These are phyloP conservation scores for Aphrophora alni DNA, from an alignment of 2,888 invertebrate genomes.

Conservation along the genomic window DNA sequence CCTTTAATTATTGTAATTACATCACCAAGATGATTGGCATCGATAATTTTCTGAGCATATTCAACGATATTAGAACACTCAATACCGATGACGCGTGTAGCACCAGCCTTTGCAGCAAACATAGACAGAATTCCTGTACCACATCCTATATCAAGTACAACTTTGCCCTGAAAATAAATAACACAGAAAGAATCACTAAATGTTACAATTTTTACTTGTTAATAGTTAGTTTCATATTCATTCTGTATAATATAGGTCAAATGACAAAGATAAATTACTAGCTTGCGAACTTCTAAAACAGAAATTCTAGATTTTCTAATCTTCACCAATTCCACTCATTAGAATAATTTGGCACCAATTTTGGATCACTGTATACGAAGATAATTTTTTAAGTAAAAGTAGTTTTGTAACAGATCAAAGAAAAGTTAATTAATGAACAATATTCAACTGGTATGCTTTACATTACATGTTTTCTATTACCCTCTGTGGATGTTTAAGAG, in stretches of 20 bases:
- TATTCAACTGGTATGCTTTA: no score
- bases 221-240: neutral
- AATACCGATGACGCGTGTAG: constrained; percentile 92
- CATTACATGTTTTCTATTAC: no score
- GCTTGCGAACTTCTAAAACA: no score
- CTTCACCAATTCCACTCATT: no score
- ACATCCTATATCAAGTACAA: constrained; percentile 97
- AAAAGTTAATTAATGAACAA: no score
- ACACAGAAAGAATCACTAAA: neutral
- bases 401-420: no score
- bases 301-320: no score
- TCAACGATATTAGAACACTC: constrained; percentile 99
- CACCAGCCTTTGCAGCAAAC: constrained; percentile 99
- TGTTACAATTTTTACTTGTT: neutral
- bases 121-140: constrained; percentile 99
- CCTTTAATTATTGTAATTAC: constrained; percentile 86
- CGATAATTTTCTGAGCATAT: constrained; percentile 94
- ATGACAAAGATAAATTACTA: no score
- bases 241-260: neutral
- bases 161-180: constrained; percentile 62
- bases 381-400: no score
- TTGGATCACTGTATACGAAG: no score
- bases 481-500: no score
- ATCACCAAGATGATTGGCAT: constrained; percentile 80
- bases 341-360: no score